phyloP scores from a whole-genome alignment of 2,888 invertebrate species.

The Tanypteryx hageni region DNA sequence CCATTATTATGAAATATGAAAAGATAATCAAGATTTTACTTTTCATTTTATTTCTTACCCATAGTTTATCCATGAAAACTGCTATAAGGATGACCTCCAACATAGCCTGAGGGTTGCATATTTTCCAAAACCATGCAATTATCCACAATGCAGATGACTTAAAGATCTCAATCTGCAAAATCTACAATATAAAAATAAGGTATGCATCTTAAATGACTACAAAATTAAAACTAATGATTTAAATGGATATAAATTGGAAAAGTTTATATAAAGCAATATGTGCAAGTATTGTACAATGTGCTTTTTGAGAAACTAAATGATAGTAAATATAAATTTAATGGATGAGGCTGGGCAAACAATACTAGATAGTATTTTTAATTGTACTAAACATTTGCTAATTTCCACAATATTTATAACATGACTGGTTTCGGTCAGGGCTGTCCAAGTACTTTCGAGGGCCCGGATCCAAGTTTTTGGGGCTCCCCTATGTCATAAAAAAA shows the following conservation, averaged over 20 bases:
- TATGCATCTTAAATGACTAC: neutral
- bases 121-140: constrained; percentile 86
- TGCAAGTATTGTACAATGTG: neutral
- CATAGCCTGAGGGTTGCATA: constrained; percentile 87
- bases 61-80: constrained; percentile 88
- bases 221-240: neutral
- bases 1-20: no score
- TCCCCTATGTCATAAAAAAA: no score
- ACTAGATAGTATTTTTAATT: no score
- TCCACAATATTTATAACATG: no score
- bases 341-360: no score
- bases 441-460: no score
- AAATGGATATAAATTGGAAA: neutral
- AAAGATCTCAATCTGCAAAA: constrained; percentile 76
- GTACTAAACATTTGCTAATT: no score
- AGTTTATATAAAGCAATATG: neutral
- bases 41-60: constrained; percentile 73
- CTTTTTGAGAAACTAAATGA: neutral
- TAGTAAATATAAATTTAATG: no score
- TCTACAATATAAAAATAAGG: constrained; percentile 52
- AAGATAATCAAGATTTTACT: no score
- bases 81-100: constrained; percentile 86
- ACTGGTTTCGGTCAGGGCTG: no score
- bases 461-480: no score
- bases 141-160: constrained; percentile 85